Evolutionary conservation across 1,140 invertebrate genomes (phyloP), one percentile per base, ranked within the genome.

Genomic region (Saccostrea glomerata): DNA sequence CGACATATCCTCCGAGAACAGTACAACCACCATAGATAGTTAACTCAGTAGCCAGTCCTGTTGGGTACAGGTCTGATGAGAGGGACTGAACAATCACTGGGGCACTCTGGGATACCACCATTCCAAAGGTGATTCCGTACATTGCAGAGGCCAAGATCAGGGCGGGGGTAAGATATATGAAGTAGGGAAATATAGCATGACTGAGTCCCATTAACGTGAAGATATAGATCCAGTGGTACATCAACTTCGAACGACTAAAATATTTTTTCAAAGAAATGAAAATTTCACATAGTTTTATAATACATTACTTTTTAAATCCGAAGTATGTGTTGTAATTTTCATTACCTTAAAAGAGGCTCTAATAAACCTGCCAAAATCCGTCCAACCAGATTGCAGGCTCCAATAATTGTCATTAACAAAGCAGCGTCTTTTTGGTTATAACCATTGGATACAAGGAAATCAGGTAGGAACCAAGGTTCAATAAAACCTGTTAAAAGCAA

Each of bases 161-260:
- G 40, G n/a, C 40, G 7, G 40, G 40, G 40, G 13, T 54, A 17
- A 55, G 6, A 55, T 23, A 20, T 2, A 84, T 36, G 20, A 84
- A 56, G 40, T 13, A 56, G 17, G 82, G 82, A 15, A 84, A 84
- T 13, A 23, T 23, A 1, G 54, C 82, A 40, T 84, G 82, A n/a
- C 40, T 25, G 11, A 56, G 9, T 15, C 23, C 82, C n/a, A 84
- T n/a, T 54, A 84, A n/a, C 13, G 4, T 20, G 23, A 55, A 84
- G n/a, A 84, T 54, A 36, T 84, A 84, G n/a, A 47, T 84, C 82
- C 82, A 84, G 82, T 84, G 82, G 47, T 84, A 84, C 17, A 84
- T 54, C 17, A 84, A 5, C 20, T 84, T 54, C 23, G 82, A 55
- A 55, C n/a, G 40, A 36, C 40, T 84, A 84, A 55, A 84, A 3